Evolutionary conservation across 2,888 invertebrate genomes (phyloP), one percentile per base, ranked within the genome.

Genomic region (Mongoloraphidia duomilia): DNA sequence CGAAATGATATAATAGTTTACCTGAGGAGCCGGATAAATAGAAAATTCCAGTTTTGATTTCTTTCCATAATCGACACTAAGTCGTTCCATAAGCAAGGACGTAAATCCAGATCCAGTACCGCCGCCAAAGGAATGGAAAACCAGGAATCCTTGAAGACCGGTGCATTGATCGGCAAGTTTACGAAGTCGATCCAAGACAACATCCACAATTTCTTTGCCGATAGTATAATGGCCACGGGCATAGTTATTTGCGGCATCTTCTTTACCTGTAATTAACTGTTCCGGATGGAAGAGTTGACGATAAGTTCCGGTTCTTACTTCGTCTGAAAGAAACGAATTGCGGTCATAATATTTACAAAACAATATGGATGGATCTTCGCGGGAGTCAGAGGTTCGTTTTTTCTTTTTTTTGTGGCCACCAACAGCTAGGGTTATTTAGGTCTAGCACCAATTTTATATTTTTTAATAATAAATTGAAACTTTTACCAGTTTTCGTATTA

Each of bases 51-150:
- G 75, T 65, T 93, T 93, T 47, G 89, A 89, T 69, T 92, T 93
- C 70, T 91, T 93, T 55, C 92, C 91, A 67, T 92, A 94, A 68
- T 92, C 91, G 2, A 91, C 88, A 43, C 87, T 87, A 38, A 95
- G 77, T 44, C 88, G 76, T 69, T 94, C 91, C 92, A 93, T 92
- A 53, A 94, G 73, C 55, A 94, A 74, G 3, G 92, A 91, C 1
- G 91, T 90, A 70, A 94, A 94, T 14, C 94, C 94, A 36, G 88
- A 91, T 46, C 91, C 93, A 56, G 90, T 93, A 56, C 92, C 92
- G 54, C 82, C 86, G 51, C 83, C 92, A 64, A 93, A 93, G 11
- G 90, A 90, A 68, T 93, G 93, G 75, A 93, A 93, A 58, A 94
- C 84, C 60, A 93, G 76, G 71, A 93, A 93, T 33, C 92, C 92